These are phyloP conservation scores for Heterotis niloticus DNA, from an alignment of 2,113 vertebrate species.

Conservation along the genomic window DNA sequence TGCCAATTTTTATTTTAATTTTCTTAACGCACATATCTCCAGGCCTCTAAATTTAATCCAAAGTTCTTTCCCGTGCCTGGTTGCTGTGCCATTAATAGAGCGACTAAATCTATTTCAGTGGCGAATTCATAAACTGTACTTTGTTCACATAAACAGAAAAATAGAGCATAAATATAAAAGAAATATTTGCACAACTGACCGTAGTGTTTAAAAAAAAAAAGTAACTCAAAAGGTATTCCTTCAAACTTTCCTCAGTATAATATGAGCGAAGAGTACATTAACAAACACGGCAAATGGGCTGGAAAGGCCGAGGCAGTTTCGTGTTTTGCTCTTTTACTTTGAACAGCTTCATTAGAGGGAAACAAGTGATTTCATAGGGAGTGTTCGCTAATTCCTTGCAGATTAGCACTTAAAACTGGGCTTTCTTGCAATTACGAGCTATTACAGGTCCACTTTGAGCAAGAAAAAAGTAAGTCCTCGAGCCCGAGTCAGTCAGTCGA, in stretches of 20 bases:
- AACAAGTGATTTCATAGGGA: constrained; percentile 13
- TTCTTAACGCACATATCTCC: too few species aligned
- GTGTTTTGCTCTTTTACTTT: constrained; percentile 39
- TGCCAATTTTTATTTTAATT: too few species aligned
- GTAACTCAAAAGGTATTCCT: not conserved
- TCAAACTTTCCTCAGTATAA: not conserved
- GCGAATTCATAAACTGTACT: too few species aligned
- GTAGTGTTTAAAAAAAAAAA: not conserved
- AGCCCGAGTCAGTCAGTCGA: constrained; percentile 27
- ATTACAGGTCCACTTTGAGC: constrained; percentile 47
- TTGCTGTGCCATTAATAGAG: too few species aligned
- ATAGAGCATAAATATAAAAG: not conserved
- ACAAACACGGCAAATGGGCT: constrained; percentile 37
- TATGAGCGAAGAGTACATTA: constrained; percentile 22
- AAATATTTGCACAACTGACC: not conserved
- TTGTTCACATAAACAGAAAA: not conserved
- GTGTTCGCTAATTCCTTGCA: constrained; percentile 34
- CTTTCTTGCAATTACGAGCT: constrained; percentile 48
- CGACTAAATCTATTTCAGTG: too few species aligned
- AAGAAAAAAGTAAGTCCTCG: constrained; percentile 43
- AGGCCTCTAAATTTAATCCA: too few species aligned
- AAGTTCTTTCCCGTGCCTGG: too few species aligned
- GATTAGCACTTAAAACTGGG: constrained; percentile 36
- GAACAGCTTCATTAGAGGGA: constrained; percentile 39
- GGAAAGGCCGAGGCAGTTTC: constrained; percentile 40